phyloP scores from a whole-genome alignment of 2,797 vertebrate species.

The Mycteria americana region DNA sequence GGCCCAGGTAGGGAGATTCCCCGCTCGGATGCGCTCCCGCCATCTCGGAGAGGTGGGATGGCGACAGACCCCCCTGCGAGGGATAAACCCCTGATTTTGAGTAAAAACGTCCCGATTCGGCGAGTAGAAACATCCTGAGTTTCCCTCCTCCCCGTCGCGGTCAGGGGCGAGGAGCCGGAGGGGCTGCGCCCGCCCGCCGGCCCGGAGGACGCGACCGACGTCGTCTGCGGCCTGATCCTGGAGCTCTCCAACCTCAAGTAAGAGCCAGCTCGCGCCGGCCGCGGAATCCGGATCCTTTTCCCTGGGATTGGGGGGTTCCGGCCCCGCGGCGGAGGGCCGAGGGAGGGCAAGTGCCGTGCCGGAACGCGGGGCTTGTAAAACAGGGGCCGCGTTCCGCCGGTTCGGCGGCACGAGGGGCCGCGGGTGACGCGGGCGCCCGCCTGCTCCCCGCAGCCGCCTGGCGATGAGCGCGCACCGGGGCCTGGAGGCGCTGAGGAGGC shows the following conservation, averaged over 20 bases:
- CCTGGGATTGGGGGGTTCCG: background rate
- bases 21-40: background rate
- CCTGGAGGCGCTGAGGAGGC: background rate
- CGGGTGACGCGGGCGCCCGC: fast-evolving
- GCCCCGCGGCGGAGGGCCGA: fast-evolving
- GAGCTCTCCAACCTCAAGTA: slow-evolving; percentile 90
- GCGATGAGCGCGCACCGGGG: background rate
- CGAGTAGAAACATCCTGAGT: too few relatives aligned
- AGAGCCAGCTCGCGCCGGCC: background rate
- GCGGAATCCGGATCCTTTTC: too few relatives aligned
- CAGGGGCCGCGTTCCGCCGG: too few relatives aligned
- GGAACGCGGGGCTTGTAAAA: background rate
- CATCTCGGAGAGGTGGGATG: background rate
- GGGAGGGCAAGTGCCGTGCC: background rate
- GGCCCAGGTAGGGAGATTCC: background rate
- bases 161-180: background rate
- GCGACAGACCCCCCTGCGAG: background rate
- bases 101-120: background rate
- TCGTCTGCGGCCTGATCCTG: slow-evolving; percentile 79
- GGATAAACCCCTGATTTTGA: background rate
- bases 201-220: slow-evolving; percentile 78
- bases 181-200: background rate
- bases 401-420: fast-evolving
- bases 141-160: background rate
- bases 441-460: background rate